Percentiles rank a stretch among this genome's conserved stretches.
phyloP scores from a whole-genome alignment of 2,888 invertebrate genomes.

The Netelia inedita region DNA sequence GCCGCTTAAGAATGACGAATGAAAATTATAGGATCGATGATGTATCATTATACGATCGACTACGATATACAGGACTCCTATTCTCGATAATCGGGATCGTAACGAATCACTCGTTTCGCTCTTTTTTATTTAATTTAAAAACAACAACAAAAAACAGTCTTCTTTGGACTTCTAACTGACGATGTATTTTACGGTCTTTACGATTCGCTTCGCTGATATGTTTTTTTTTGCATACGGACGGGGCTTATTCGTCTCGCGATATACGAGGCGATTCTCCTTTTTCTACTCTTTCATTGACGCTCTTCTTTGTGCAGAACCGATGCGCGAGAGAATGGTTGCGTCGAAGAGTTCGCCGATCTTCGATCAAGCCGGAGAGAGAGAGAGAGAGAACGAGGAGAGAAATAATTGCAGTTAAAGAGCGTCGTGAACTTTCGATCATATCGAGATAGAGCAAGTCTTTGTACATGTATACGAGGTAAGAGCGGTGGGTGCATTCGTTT shows the following conservation, averaged over 20 bases:
- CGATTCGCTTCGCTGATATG: no score
- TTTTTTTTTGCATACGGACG: no score
- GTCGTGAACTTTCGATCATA: slow-evolving; percentile 71
- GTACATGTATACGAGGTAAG: slow-evolving; percentile 37
- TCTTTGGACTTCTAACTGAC: no score
- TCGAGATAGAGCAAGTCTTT: slow-evolving; percentile 49
- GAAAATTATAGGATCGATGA: slow-evolving; percentile 46
- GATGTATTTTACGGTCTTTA: no score
- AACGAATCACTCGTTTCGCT: slow-evolving; percentile 19
- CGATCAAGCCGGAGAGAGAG: slow-evolving; percentile 33
- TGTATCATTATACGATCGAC: slow-evolving; percentile 19
- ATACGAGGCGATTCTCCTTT: no score
- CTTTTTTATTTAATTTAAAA: slow-evolving; percentile 7
- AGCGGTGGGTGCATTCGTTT: slow-evolving; percentile 48
- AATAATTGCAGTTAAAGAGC: slow-evolving; percentile 70
- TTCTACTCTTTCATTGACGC: no score
- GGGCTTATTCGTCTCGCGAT: no score
- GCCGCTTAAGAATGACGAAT: slow-evolving; percentile 39
- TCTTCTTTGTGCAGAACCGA: no score
- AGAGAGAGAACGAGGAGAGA: slow-evolving; percentile 38
- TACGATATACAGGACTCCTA: no score
- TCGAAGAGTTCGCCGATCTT: slow-evolving; percentile 27
- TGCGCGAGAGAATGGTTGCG: background rate
- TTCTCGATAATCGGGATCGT: no score
- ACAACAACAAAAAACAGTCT: no score